These are phyloP conservation scores for Gavialis gangeticus DNA, from an alignment of 2,113 vertebrate species.

Conservation along the genomic window DNA sequence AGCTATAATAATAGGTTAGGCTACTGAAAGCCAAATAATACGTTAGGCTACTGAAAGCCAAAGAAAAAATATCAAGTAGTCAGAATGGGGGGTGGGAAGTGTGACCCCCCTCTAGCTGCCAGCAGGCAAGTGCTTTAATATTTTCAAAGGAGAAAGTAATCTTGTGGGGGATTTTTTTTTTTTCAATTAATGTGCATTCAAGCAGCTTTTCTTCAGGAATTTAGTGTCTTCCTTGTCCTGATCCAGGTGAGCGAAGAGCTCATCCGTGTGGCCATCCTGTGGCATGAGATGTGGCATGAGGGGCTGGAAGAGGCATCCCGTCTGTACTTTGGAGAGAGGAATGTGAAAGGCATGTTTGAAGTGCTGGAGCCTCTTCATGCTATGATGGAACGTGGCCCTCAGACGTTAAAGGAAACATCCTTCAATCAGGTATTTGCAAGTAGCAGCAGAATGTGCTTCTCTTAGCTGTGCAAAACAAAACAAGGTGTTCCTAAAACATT, in stretches of 20 bases:
- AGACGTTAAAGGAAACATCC: slow-evolving; percentile 98
- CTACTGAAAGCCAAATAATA: neutral
- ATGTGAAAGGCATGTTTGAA: slow-evolving; percentile 99
- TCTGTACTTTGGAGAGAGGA: slow-evolving; percentile 97
- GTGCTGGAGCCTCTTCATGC: slow-evolving; percentile 97
- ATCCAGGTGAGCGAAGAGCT: slow-evolving; percentile 96
- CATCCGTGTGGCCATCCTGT: slow-evolving; percentile 97
- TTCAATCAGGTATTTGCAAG: slow-evolving; percentile 91
- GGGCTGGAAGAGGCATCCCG: slow-evolving; percentile 96
- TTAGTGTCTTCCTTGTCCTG: neutral
- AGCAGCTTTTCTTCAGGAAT: accelerated
- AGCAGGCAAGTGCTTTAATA: neutral
- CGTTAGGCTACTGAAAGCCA: neutral
- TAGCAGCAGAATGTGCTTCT: neutral
- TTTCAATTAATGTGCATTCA: neutral
- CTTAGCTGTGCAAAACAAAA: neutral
- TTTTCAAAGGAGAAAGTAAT: neutral
- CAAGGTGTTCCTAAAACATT: neutral
- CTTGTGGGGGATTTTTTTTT: neutral
- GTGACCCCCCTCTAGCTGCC: slow-evolving; percentile 42
- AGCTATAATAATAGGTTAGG: neutral
- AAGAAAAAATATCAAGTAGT: neutral
- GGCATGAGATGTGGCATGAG: slow-evolving; percentile 99
- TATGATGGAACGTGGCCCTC: slow-evolving; percentile 98
- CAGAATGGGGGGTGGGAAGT: neutral